Evolutionary conservation across 64 coral and sea anemone genomes (phyloP), one percentile per base, ranked within the genome.

Genomic region (Hydrozoanthus tunicans): DNA sequence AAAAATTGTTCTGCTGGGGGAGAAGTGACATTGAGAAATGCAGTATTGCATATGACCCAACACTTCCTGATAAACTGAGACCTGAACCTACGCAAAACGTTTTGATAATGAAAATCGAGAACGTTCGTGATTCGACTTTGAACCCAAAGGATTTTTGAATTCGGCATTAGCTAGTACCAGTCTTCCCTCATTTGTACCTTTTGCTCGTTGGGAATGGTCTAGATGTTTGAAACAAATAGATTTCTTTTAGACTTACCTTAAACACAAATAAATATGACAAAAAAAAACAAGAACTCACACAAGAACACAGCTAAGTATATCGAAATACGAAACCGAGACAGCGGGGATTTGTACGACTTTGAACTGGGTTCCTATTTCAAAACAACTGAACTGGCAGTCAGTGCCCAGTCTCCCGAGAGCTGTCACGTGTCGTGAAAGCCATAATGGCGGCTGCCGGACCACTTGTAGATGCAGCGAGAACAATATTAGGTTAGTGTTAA

Each of bases 81-180:
- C 24, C 23, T 73, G 51, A 88, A 59, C 57, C 58, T 56, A 72
- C 15, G 53, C 83, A 85, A 20, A 58, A 43, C 65, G 20, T 56
- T 13, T 59, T 73, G 5, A 25, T 17, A 56, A 6, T 80, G 58
- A 81, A 74, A 86, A 65, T 73, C 67, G 54, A 86, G 68, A 86
- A 86, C 53, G 69, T 63, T 82, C 80, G 72, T 76, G 72, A 76
- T 63, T 59, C 55, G 84, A 88, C 69, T 88, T 88, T 88, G 84
- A 59, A 88, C 84, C 23, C 68, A 54, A 17, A 68, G 24, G 72
- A 3, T 52, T 79, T 85, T 85, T 85, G 52, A 85, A 85, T 73
- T 24, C 26, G 51, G 52, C n/a, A 67, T 53, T 51, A 17, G 9
- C 70, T 13, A 88, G 84, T 59, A 54, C 84, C 84, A 88, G 84